These are phyloP conservation scores for Daktulosphaira vitifoliae DNA, from an alignment of 1,140 invertebrate genomes.

Conservation along the genomic window DNA sequence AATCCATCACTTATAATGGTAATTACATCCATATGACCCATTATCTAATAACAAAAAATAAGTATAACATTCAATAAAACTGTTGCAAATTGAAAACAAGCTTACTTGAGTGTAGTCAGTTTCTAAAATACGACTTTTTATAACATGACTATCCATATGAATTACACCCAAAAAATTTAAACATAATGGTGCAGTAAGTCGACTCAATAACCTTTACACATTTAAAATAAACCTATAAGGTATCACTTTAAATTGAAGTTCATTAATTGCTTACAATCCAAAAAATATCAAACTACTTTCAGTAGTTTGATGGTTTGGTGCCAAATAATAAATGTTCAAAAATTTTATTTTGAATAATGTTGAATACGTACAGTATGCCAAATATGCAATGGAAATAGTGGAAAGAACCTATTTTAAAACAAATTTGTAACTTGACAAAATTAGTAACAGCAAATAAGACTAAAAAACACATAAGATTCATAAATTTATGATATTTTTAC, in stretches of 20 bases:
- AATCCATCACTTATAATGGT: conserved; percentile 95
- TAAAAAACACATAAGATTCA: too few species aligned
- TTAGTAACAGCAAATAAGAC: too few species aligned
- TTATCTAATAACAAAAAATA: conserved; percentile 61
- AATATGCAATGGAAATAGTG: too few species aligned
- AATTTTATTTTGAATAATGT: conserved; percentile 43
- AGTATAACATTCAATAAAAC: neutral
- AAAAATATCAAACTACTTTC: conserved; percentile 98
- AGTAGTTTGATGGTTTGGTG: conserved; percentile 94
- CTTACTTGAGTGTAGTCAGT: conserved; percentile 79
- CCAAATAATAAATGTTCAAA: conserved; percentile 94
- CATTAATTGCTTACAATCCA: conserved; percentile 63
- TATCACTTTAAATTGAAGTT: too few species aligned
- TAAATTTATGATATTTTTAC: conserved; percentile 52
- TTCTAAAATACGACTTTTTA: conserved; percentile 67
- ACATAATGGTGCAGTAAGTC: conserved; percentile 95
- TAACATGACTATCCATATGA: conserved; percentile 96
- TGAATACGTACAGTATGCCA: too few species aligned
- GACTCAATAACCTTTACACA: conserved; percentile 65
- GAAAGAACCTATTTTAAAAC: too few species aligned
- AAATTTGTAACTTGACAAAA: too few species aligned
- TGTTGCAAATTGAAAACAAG: neutral
- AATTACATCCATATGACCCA: conserved; percentile 99
- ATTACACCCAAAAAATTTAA: conserved; percentile 96
- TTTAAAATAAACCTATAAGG: too few species aligned